Percentiles rank a stretch among this genome's conserved stretches.
Conservation (phyloP, 2,888 invertebrate genomes). For the Timema cristinae region DNA sequence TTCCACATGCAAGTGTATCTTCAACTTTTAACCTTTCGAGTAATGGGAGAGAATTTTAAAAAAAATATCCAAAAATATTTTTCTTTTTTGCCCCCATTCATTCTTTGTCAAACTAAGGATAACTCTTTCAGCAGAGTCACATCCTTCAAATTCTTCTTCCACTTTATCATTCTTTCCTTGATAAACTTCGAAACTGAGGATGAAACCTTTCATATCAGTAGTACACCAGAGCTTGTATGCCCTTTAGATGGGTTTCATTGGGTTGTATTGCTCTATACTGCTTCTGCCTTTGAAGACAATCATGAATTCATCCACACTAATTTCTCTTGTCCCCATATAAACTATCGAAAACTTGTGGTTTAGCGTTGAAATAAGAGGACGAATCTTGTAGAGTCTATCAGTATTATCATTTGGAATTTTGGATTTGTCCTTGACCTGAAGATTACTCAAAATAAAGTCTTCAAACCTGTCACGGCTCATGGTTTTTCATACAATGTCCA, state of each 20-base stretch:
- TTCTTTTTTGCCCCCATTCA: slow-evolving; percentile 28
- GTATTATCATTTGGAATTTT: slow-evolving; percentile 6
- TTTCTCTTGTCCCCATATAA: too few species aligned
- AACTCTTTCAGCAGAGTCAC: slow-evolving; percentile 33
- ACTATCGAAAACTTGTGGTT: too few species aligned
- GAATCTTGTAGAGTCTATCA: slow-evolving; percentile 25
- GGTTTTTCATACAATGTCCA: slow-evolving; percentile 18
- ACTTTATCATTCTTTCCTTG: too few species aligned
- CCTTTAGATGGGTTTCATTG: too few species aligned
- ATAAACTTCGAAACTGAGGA: too few species aligned
- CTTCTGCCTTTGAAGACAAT: too few species aligned
- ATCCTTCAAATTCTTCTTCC: too few species aligned
- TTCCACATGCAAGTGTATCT: slow-evolving; percentile 31
- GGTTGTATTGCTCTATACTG: too few species aligned
- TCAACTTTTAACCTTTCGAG: slow-evolving; percentile 31
- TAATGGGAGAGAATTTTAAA: slow-evolving; percentile 27
- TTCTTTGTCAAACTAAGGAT: slow-evolving; percentile 32
- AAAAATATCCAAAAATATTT: slow-evolving; percentile 8
- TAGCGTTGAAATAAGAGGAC: slow-evolving; percentile 24
- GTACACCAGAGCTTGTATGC: too few species aligned
- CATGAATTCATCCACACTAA: too few species aligned
- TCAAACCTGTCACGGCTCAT: slow-evolving; percentile 24
- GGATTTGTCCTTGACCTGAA: slow-evolving; percentile 26
- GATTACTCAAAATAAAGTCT: slow-evolving; percentile 21
- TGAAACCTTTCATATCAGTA: too few species aligned